A percentile compares a stretch with the other conserved stretches of the same genome.
phyloP scores from a whole-genome alignment of 2,888 invertebrate species.

The Druceiella hillmani region DNA sequence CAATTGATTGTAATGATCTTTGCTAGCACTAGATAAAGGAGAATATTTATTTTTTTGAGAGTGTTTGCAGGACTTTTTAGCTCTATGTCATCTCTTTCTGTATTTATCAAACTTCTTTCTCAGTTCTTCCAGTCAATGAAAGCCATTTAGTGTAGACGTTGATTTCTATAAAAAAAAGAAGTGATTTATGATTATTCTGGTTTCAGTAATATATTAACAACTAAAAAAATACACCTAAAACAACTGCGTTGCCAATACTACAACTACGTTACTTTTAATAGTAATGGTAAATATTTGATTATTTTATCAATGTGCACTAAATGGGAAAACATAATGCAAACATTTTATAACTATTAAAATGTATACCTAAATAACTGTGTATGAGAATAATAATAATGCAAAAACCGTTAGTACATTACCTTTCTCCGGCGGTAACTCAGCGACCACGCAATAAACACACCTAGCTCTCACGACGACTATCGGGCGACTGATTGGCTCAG shows the following conservation, averaged over 20 bases:
- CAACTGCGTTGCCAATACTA: conserved; percentile 10
- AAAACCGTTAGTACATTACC: conserved; percentile 9
- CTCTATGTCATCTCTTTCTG: conserved; percentile 10
- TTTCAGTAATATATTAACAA: background rate
- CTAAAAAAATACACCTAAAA: conserved; percentile 1
- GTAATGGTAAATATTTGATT: conserved; percentile 12
- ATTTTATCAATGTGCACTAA: conserved; percentile 7
- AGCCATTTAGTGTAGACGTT: too few relatives aligned
- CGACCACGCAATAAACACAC: conserved; percentile 10
- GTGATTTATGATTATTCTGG: too few relatives aligned
- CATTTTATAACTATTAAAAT: too few relatives aligned
- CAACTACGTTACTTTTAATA: too few relatives aligned
- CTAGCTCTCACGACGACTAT: conserved; percentile 10
- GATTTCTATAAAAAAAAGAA: too few relatives aligned
- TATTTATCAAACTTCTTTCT: conserved; percentile 8
- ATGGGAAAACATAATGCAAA: conserved; percentile 7
- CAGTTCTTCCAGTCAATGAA: conserved; percentile 9
- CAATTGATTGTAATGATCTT: conserved; percentile 8
- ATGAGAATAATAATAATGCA: conserved; percentile 10
- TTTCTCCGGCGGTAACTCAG: conserved; percentile 12
- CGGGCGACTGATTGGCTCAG: conserved; percentile 6
- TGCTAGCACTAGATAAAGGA: background rate
- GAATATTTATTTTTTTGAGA: too few relatives aligned
- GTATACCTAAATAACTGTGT: too few relatives aligned
- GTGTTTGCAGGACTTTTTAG: too few relatives aligned